A percentile compares a stretch with the other conserved stretches of the same genome.
Conservation (phyloP, 1,140 invertebrate genomes). For the Tetranychus cinnabarinus region DNA sequence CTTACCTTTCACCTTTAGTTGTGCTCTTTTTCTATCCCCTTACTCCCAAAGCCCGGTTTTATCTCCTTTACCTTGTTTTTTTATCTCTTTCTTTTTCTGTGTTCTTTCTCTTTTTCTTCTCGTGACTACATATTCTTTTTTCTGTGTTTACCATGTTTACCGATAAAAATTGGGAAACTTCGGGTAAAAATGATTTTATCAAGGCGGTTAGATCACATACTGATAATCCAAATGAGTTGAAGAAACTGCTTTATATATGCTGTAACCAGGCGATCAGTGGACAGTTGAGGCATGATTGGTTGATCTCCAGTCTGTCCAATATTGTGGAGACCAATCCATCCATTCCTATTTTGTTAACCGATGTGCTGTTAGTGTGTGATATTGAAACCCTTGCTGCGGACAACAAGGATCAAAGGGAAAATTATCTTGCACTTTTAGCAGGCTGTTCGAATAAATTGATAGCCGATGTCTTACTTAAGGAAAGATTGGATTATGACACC, state of each 20-base stretch:
- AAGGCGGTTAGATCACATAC: not conserved
- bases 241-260: not conserved
- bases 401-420: slow-evolving; percentile 28
- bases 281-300: slow-evolving; percentile 18
- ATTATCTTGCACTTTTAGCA: slow-evolving; percentile 49
- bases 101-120: not conserved
- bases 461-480: slow-evolving; percentile 62
- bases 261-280: slow-evolving; percentile 18
- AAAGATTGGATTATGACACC: slow-evolving; percentile 75
- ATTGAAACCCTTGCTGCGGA: slow-evolving; percentile 37
- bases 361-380: slow-evolving; percentile 26
- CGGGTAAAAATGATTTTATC: not conserved
- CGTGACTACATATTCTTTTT: not conserved
- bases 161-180: not conserved
- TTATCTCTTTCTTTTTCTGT: not conserved
- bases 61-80: not conserved
- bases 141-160: not conserved
- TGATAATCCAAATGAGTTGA: not conserved
- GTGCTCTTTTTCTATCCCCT: not conserved
- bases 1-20: too few relatives aligned
- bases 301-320: slow-evolving; percentile 16
- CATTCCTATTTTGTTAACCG: slow-evolving; percentile 17
- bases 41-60: slow-evolving; percentile 6
- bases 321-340: slow-evolving; percentile 15
- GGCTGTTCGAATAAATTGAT: slow-evolving; percentile 34